Conservation (phyloP, 2,113 vertebrate species). For the Sphyrna mokarran region DNA sequence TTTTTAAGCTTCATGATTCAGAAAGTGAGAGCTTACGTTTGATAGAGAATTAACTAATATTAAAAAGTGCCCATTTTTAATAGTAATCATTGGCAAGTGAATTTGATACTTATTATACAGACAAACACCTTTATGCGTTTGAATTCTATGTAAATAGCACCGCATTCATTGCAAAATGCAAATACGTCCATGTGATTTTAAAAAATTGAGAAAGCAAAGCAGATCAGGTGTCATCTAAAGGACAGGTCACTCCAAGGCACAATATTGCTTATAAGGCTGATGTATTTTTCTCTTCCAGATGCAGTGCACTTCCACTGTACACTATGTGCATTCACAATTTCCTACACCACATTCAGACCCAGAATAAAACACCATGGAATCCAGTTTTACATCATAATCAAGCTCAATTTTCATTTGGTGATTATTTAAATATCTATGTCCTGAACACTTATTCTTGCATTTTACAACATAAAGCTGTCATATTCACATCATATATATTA, state of each 20-base stretch:
- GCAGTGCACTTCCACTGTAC: neutral
- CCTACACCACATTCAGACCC: neutral
- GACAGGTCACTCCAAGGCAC: neutral
- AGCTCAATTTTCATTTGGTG: neutral
- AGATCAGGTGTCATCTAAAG: neutral
- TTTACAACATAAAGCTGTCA: neutral
- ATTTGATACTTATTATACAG: neutral
- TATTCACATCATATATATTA: neutral
- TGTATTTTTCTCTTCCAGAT: neutral
- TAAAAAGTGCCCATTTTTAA: neutral
- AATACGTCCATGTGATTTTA: neutral
- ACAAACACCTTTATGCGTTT: neutral
- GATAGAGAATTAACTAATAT: neutral
- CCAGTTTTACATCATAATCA: neutral
- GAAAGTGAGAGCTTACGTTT: neutral
- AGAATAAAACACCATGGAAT: neutral
- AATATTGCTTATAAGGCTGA: neutral
- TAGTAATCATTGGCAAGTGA: neutral
- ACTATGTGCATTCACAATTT: neutral
- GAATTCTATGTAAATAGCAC: neutral
- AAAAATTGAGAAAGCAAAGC: neutral
- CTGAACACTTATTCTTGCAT: neutral
- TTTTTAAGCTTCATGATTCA: neutral
- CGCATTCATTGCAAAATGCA: neutral
- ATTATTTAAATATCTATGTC: neutral